Evolutionary conservation across 2,113 vertebrate genomes (phyloP), one percentile per base, ranked within the genome.

Genomic region (Xyrauchen texanus): DNA sequence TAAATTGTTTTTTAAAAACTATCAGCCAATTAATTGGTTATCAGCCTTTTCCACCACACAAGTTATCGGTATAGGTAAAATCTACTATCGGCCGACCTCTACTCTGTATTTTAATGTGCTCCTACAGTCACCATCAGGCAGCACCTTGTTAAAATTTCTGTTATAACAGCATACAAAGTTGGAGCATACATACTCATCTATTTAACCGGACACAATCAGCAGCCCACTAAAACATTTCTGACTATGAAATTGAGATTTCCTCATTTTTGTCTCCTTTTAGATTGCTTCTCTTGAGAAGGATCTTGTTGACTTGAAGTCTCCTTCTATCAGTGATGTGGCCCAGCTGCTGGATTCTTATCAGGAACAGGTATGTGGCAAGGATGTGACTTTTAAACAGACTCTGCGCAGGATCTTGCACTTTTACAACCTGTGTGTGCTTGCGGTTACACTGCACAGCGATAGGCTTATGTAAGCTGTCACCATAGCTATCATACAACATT

Each of bases 281-380:
- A 82, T 99, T 16, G 68, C 85, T 45, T 91, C 91, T 16, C 91
- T 99, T 78, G 95, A 99, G 89, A 92, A 95, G 83, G 95, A 96
- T 78, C 90, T 99, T 66, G 84, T 93, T 85, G 87, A 92, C 52
- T 60, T 99, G 87, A 95, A 93, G 83, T 93, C 93, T 74, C 95
- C 96, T 49, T 95, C 96, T 52, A 88, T 79, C 84, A 91, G 94
- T 77, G 90, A 93, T 5, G 73, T 99, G 79, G 90, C 91, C 13
- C 88, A 87, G 65, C 80, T 99, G 57, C 63, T 99, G 44, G 92
- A 95, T 52, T 88, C 86, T 10, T 97, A 96, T 85, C 95, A 99
- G 1, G 68, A 46, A 9, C 89, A 97, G 96, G 98, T 99, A 87
- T 87, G 66, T 49, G 21, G 16, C 15, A 12, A 77, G 81, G 16